Evolutionary conservation across 2,888 invertebrate genomes (phyloP).

Genomic region (Anticlea derivata): DNA sequence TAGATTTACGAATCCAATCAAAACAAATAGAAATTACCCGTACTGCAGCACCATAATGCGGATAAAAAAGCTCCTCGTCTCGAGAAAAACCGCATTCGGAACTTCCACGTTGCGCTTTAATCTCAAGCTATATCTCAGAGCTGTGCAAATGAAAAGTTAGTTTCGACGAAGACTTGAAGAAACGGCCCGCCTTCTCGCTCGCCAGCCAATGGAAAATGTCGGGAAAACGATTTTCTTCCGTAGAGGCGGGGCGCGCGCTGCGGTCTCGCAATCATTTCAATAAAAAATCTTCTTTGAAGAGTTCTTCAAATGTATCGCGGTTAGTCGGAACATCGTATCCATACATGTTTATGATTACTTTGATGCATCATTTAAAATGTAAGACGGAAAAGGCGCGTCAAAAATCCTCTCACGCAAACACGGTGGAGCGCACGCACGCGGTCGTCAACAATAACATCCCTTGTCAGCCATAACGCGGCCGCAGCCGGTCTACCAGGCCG

Average conservation of each 20-base stretch:
- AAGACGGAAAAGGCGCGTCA: slow-evolving; percentile 5
- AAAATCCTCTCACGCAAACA: slow-evolving; percentile 52
- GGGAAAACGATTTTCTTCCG: slow-evolving; percentile 79
- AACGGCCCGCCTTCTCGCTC: slow-evolving; percentile 67
- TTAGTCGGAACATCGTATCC: slow-evolving; percentile 40
- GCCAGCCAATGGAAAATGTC: slow-evolving; percentile 80
- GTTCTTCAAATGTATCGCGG: slow-evolving; percentile 77
- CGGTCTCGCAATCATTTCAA: slow-evolving; percentile 78
- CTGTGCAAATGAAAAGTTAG: slow-evolving; percentile 82
- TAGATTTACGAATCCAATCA: slow-evolving; percentile 22
- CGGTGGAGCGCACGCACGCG: slow-evolving; percentile 60
- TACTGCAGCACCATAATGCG: slow-evolving; percentile 43
- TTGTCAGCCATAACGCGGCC: slow-evolving; percentile 81
- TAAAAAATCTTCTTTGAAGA: slow-evolving; percentile 76
- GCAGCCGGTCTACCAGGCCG: slow-evolving; percentile 53
- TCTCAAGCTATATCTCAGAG: slow-evolving; percentile 78
- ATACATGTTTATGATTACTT: slow-evolving; percentile 37
- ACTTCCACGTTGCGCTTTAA: slow-evolving; percentile 75
- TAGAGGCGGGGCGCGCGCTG: slow-evolving; percentile 74
- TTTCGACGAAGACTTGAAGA: slow-evolving; percentile 73
- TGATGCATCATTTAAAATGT: slow-evolving; percentile 6
- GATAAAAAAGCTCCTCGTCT: slow-evolving; percentile 60
- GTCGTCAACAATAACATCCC: slow-evolving; percentile 73
- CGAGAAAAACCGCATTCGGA: slow-evolving; percentile 69
- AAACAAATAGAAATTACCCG: slow-evolving; percentile 49